Base-by-base conservation (phyloP, 2,888 invertebrate genomes). In the Xiphydria camelus region DNA sequence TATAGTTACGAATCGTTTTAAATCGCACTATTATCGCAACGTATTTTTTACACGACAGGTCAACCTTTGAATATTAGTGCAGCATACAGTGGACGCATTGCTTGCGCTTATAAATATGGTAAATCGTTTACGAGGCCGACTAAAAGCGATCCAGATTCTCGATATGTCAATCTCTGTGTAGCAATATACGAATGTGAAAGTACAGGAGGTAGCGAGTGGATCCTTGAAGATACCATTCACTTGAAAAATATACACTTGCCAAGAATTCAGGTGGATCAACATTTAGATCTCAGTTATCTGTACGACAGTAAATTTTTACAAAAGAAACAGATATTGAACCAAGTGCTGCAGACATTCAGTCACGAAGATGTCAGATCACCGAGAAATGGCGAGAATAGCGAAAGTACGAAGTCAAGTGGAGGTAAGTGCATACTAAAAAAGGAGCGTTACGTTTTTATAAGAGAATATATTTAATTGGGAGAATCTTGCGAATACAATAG, bases 141-240 rank as follows among this genome's bases (percentile, higher is more conserved):
- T 34, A 85, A 85, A 62, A 83, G 80, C 54, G 86, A 88, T 72
- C 86, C 86, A 1, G 86, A 88, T 50, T 90, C 90, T 1, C 82
- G 93, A 42, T 94, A 89, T 73, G 91, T 94, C 17, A 93, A 94
- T 73, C 79, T 94, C 1, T 90, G 91, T 76, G 94, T 99, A 4
- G 94, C 95, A 32, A 96, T 99, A 54, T 98, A 96, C 78, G 99
- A 99, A 75, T 99, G 99, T 74, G 99, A 99, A 78, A 97, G 97
- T 55, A 96, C 96, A 4, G 99, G 95, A 36, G 97, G 92, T 45
- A 88, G 89, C 25, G 90, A 90, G 66, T 98, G 97, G 97, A 82
- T 95, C 32, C 78, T 95, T 7, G 97, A 98, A 73, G 97, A 98
- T 63, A 94, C 93, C 1, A 95, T 98, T 58, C 93, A 95, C 57